Conservation (phyloP, 2,113 vertebrate species). For the Tautogolabrus adspersus region DNA sequence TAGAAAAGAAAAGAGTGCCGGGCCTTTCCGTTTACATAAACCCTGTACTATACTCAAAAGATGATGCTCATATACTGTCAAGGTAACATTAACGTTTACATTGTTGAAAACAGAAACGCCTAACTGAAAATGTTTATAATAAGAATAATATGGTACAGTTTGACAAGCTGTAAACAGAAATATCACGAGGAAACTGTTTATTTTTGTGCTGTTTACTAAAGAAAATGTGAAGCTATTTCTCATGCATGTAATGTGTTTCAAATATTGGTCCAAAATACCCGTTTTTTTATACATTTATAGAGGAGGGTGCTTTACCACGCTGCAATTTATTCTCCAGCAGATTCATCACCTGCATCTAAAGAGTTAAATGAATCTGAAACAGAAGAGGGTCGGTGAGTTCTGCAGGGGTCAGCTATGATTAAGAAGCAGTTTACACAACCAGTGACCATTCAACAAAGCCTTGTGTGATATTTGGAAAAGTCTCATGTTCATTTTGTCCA, state of each 20-base stretch:
- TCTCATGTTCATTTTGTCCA: constrained; percentile 45
- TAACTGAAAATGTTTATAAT: constrained; percentile 51
- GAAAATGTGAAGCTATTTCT: constrained; percentile 38
- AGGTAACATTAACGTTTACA: constrained; percentile 62
- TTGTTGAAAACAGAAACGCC: constrained; percentile 22
- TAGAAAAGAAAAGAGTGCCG: constrained; percentile 41
- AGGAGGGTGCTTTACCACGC: constrained; percentile 36
- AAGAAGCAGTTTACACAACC: constrained; percentile 33
- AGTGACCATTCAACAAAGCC: background rate
- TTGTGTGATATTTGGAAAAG: constrained; percentile 30
- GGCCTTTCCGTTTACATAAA: constrained; percentile 61
- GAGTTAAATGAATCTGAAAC: constrained; percentile 18
- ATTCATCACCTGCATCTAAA: constrained; percentile 30
- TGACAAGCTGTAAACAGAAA: constrained; percentile 32
- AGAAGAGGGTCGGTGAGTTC: constrained; percentile 5
- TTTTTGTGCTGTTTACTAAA: constrained; percentile 53
- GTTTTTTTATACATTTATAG: constrained; percentile 65
- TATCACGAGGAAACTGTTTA: constrained; percentile 23
- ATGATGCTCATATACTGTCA: constrained; percentile 51
- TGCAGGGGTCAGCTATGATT: constrained; percentile 17
- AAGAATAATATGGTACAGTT: constrained; percentile 37
- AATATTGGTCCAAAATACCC: constrained; percentile 30
- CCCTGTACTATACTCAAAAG: constrained; percentile 55
- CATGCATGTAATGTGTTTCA: constrained; percentile 48
- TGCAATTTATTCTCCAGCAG: constrained; percentile 22